phyloP scores from a whole-genome alignment of 2,888 invertebrate species.

The Chydorus sphaericus region DNA sequence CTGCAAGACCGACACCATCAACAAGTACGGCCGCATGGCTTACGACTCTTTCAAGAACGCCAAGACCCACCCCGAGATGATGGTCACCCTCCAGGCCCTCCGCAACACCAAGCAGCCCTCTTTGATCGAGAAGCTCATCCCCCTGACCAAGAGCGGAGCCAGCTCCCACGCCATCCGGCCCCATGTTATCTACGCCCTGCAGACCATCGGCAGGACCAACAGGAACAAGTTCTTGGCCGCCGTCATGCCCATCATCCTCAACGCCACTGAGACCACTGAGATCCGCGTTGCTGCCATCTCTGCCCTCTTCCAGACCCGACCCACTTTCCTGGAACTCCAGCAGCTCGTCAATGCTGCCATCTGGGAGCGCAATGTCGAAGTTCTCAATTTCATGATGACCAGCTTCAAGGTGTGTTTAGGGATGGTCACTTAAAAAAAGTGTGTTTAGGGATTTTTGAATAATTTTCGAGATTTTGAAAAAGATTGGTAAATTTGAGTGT shows the following conservation, averaged over 20 bases:
- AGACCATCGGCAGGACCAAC: conserved; percentile 7
- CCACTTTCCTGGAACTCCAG: conserved; percentile 15
- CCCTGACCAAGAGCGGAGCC: conserved; percentile 10
- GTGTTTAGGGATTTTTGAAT: too few species aligned
- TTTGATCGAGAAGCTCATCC: conserved; percentile 9
- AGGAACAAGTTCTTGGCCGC: conserved; percentile 12
- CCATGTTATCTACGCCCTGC: conserved; percentile 11
- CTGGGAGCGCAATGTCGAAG: conserved; percentile 15
- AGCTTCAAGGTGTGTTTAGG: background rate
- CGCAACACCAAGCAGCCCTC: conserved; percentile 10
- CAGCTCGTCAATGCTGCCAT: conserved; percentile 13
- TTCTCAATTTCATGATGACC: conserved; percentile 13
- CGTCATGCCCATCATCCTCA: conserved; percentile 13
- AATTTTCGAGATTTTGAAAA: too few species aligned
- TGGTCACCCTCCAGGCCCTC: conserved; percentile 5
- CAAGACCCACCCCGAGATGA: conserved; percentile 12
- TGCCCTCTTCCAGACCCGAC: conserved; percentile 7
- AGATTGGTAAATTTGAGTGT: too few species aligned
- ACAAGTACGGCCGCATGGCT: conserved; percentile 11
- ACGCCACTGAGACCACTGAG: conserved; percentile 14
- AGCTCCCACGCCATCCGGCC: conserved; percentile 10
- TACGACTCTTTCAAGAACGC: conserved; percentile 12
- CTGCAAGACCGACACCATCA: conserved; percentile 12
- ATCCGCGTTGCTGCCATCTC: conserved; percentile 14
- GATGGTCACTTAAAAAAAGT: background rate